Evolutionary conservation across 2,888 invertebrate species (phyloP).

Genomic region (Volucella inanis): DNA sequence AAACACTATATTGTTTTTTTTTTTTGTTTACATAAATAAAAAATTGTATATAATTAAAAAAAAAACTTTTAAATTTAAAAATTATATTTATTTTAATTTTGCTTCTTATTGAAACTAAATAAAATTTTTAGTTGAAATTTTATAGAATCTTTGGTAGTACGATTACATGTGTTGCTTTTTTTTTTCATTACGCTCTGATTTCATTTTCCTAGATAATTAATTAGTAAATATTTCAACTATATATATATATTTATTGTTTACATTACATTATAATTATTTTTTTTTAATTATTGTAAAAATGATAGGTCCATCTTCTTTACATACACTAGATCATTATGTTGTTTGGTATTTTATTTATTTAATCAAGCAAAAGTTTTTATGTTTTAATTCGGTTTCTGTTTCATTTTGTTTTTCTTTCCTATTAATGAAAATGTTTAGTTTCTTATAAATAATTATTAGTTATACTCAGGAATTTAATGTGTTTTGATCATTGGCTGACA

Average conservation of each 20-base stretch:
- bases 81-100: conserved; percentile 27
- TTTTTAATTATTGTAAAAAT: conserved; percentile 22
- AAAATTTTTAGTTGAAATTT: conserved; percentile 32
- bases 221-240: conserved; percentile 53
- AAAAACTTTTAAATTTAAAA: conserved; percentile 44
- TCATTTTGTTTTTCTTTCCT: background rate
- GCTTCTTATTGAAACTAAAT: conserved; percentile 31
- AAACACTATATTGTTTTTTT: conserved; percentile 23
- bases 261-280: conserved; percentile 41
- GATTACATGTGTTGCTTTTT: conserved; percentile 20
- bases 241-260: conserved; percentile 62
- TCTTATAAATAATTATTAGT: conserved; percentile 42
- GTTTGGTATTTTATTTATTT: conserved; percentile 7
- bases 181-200: conserved; percentile 3
- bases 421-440: conserved; percentile 18
- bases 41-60: conserved; percentile 47
- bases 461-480: conserved; percentile 65
- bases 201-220: conserved; percentile 37
- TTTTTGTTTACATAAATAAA: conserved; percentile 50
- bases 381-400: background rate
- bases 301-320: conserved; percentile 11
- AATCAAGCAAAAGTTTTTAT: conserved; percentile 7
- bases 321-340: conserved; percentile 8
- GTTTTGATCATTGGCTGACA: conserved; percentile 70
- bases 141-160: conserved; percentile 26